A percentile compares a stretch with the other conserved stretches of the same genome.
phyloP scores from a whole-genome alignment of 2,113 vertebrate species.

The Lepus europaeus region DNA sequence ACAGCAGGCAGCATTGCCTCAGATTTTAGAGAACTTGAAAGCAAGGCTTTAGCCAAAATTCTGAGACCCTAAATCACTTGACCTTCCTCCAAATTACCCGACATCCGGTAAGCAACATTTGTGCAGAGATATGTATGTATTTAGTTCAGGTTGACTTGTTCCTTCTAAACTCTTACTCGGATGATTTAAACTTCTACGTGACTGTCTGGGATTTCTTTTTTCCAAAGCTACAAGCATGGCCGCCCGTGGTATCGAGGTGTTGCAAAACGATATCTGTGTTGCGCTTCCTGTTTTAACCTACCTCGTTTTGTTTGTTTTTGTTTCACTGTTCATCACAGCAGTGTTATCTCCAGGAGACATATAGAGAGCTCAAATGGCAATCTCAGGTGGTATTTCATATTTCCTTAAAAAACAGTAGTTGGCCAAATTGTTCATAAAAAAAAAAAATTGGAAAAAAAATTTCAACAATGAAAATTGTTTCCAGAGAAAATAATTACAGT shows the following conservation, averaged over 20 bases:
- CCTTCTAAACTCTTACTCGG: constrained; percentile 89
- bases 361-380: constrained; percentile 90
- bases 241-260: constrained; percentile 90
- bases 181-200: constrained; percentile 88
- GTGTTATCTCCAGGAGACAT: constrained; percentile 89
- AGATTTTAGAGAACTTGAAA: constrained; percentile 85
- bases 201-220: constrained; percentile 87
- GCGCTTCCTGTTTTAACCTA: constrained; percentile 93
- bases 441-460: constrained; percentile 1
- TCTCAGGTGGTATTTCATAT: constrained; percentile 85
- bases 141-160: constrained; percentile 90
- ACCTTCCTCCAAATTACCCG: constrained; percentile 87
- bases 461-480: constrained; percentile 57
- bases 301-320: constrained; percentile 90
- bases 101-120: constrained; percentile 87
- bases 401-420: constrained; percentile 86
- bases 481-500: constrained; percentile 55
- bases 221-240: constrained; percentile 92
- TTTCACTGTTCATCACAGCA: constrained; percentile 89
- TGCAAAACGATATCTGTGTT: constrained; percentile 90
- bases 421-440: constrained; percentile 83
- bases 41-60: constrained; percentile 85
- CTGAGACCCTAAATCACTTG: constrained; percentile 83
- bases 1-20: not conserved
- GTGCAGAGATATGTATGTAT: constrained; percentile 91